Percentiles rank a stretch among this genome's conserved stretches.
Evolutionary conservation across 2,113 vertebrate genomes (phyloP).

Genomic region (Dipodomys stephensi): DNA sequence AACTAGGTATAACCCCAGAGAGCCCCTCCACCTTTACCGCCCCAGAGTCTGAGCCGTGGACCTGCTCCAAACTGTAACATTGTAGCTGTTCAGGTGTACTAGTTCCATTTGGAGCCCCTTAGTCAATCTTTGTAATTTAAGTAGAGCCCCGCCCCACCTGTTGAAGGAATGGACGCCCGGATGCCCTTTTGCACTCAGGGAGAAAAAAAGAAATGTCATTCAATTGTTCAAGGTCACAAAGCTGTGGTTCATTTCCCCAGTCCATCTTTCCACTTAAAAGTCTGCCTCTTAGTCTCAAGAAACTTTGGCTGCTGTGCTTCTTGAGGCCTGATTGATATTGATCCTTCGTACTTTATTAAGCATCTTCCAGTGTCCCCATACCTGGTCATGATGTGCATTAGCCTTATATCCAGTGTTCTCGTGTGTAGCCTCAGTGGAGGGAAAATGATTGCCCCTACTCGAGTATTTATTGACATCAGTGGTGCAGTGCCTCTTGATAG

Average conservation of each 20-base stretch:
- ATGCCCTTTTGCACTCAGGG: neutral
- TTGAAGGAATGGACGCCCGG: neutral
- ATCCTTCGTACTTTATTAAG: neutral
- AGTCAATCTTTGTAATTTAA: no score
- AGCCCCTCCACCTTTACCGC: neutral
- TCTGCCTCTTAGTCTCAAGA: neutral
- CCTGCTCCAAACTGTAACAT: no score
- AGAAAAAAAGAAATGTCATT: neutral
- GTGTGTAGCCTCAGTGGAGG: neutral
- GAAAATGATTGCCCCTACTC: neutral
- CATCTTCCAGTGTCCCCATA: neutral
- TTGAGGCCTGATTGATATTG: neutral
- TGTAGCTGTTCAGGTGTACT: neutral
- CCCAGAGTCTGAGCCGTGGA: no score
- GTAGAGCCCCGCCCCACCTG: no score
- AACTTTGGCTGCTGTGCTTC: neutral
- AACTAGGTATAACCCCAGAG: neutral
- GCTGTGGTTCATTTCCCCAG: neutral
- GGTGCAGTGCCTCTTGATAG: neutral
- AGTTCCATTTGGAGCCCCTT: neutral
- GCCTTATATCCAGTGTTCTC: neutral
- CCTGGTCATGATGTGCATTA: neutral
- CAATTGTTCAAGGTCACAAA: neutral
- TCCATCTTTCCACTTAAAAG: neutral
- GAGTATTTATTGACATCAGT: neutral